These are phyloP conservation scores for Propithecus deckenii DNA, from an alignment of 2,797 vertebrate species.

Conservation along the genomic window DNA sequence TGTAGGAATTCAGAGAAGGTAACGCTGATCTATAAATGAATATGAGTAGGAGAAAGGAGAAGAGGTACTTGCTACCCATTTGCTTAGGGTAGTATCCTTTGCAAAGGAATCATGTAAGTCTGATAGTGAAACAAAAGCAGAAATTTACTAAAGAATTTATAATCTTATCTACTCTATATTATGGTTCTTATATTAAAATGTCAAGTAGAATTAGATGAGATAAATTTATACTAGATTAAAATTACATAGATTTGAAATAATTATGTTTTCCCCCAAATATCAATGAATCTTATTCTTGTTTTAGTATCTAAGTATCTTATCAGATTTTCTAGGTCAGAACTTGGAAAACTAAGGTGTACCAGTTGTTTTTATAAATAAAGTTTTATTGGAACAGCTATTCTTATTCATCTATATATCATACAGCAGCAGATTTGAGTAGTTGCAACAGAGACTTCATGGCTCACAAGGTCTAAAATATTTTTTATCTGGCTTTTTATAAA, in stretches of 20 bases:
- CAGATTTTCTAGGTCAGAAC: neutral
- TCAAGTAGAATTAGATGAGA: neutral
- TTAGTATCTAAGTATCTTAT: neutral
- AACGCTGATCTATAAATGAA: neutral
- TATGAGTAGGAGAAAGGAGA: neutral
- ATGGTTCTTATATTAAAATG: slow-evolving; percentile 18
- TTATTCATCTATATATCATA: neutral
- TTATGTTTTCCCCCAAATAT: neutral
- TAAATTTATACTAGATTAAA: neutral
- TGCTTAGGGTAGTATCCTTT: neutral
- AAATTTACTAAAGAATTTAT: neutral
- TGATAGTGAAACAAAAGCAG: neutral
- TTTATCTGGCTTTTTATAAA: neutral
- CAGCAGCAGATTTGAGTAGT: neutral
- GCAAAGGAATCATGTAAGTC: neutral
- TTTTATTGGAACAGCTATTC: neutral
- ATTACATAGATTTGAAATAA: slow-evolving; percentile 8
- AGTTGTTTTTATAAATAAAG: slow-evolving; percentile 36
- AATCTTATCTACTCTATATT: neutral
- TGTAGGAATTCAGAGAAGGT: neutral
- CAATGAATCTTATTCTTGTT: neutral
- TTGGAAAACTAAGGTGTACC: neutral
- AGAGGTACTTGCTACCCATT: neutral
- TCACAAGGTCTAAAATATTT: neutral
- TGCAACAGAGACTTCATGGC: neutral